Base-by-base conservation (phyloP, 2,888 invertebrate genomes). In the Drosophila anomalipes region DNA sequence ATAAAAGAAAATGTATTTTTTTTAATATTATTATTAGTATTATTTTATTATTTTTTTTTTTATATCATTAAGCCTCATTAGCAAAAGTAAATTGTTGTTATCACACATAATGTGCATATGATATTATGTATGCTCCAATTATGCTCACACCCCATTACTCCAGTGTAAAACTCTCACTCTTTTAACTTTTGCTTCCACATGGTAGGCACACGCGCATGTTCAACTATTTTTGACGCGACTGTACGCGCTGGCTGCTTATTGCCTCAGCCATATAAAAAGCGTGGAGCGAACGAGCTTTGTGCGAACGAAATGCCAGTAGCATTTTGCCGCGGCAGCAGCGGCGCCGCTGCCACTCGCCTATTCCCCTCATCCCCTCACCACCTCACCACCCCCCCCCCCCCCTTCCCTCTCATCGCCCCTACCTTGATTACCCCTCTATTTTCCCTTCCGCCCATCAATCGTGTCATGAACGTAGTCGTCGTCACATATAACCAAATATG, bases 261-360 rank as follows among this genome's bases (percentile, higher is more conserved):
- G 87, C 90, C 73, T 80, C 70, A 80, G 68, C 82, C 90, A 87
- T 89, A 88, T 77, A 88, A 90, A 84, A 89, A 89, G 86, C 90
- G 82, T 86, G 77, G 77, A 86, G 83, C 89, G 74, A 77, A 86
- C 86, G 73, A 90, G 85, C 89, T 85, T 77, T 91, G 86, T 82
- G 89, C 80, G 88, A 87, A 89, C 86, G 86, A 87, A 87, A 90
- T 90, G 91, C 83, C 90, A 87, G 86, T 91, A 87, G 86, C 91
- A 90, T 86, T 91, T 91, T 86, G 76, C 80, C 80, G 81, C 74
- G 79, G 79, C 68, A 63, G 76, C 76, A 65, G 76, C 81, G 64
- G 54, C 86, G 85, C 74, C 76, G 90, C 85, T 76, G 74, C 71
- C 67, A 66, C 77, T 72, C 57, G 41, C 30, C 68, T 44, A 39